A percentile compares a stretch with the other conserved stretches of the same genome.
Evolutionary conservation across 2,888 invertebrate genomes (phyloP).

Genomic region (Drosophila mayaguana): DNA sequence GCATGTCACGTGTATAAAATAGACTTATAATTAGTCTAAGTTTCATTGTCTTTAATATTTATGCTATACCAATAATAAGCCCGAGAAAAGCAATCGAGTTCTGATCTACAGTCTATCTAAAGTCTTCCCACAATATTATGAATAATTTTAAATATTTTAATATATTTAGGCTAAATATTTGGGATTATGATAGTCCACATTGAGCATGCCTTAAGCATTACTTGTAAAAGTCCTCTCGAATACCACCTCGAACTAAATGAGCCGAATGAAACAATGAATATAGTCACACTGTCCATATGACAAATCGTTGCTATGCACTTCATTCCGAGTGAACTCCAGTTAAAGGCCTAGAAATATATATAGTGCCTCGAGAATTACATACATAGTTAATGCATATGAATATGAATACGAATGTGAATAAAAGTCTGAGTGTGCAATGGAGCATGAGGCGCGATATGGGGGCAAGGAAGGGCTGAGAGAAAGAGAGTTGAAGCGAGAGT

Average conservation of each 20-base stretch:
- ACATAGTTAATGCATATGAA: neutral
- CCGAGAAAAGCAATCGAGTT: too few species aligned
- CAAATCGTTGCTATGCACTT: neutral
- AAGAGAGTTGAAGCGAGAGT: too few species aligned
- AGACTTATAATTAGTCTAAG: neutral
- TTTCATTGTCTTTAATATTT: too few species aligned
- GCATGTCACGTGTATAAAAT: too few species aligned
- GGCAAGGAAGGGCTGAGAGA: neutral
- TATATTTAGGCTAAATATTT: too few species aligned
- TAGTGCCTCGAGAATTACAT: slow-evolving; percentile 12
- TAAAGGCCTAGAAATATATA: neutral
- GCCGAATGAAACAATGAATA: neutral
- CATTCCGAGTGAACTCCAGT: neutral
- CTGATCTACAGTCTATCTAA: too few species aligned
- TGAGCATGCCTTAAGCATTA: neutral
- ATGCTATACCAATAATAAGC: too few species aligned
- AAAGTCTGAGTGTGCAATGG: slow-evolving; percentile 14
- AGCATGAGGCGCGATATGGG: neutral
- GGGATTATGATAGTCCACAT: neutral
- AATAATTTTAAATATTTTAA: too few species aligned
- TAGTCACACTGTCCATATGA: neutral
- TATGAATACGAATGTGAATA: slow-evolving; percentile 11
- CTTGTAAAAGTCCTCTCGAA: neutral
- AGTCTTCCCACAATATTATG: too few species aligned
- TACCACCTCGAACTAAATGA: neutral